Percentiles rank a stretch among this genome's conserved stretches.
Conservation (phyloP, 2,113 vertebrate genomes). For the Nothoprocta perdicaria region DNA sequence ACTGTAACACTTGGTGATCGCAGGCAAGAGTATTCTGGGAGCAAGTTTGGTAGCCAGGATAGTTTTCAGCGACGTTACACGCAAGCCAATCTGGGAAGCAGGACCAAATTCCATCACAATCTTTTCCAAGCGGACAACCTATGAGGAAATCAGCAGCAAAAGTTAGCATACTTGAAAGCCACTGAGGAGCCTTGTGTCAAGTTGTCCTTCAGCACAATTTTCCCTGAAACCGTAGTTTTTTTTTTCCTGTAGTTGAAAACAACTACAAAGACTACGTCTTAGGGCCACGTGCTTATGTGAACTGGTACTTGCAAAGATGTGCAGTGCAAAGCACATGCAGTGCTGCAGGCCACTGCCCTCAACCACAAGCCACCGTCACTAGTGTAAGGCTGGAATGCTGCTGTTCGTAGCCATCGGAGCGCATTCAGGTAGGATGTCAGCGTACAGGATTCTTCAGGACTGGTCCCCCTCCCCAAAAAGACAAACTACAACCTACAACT, state of each 20-base stretch:
- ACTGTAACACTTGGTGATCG: constrained; percentile 82
- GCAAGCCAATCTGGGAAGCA: constrained; percentile 80
- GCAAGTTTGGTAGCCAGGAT: constrained; percentile 88
- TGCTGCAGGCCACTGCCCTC: neutral
- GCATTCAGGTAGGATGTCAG: neutral
- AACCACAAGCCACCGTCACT: neutral
- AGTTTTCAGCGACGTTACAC: constrained; percentile 81
- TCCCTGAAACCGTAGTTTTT: too few species aligned
- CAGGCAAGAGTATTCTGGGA: constrained; percentile 88
- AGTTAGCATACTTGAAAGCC: neutral
- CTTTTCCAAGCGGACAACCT: constrained; percentile 87
- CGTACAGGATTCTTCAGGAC: neutral
- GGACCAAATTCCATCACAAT: constrained; percentile 75
- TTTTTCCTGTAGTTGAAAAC: too few species aligned
- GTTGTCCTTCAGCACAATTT: neutral
- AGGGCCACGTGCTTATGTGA: neutral
- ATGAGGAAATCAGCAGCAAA: neutral
- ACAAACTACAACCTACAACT: neutral
- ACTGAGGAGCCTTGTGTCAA: neutral
- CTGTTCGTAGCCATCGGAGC: neutral
- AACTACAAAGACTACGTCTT: neutral
- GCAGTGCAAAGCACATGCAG: neutral
- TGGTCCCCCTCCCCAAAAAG: neutral
- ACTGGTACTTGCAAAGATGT: neutral
- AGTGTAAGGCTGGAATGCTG: neutral